Conservation (phyloP, 2,797 vertebrate species). For the Cyprinodon diabolis region DNA sequence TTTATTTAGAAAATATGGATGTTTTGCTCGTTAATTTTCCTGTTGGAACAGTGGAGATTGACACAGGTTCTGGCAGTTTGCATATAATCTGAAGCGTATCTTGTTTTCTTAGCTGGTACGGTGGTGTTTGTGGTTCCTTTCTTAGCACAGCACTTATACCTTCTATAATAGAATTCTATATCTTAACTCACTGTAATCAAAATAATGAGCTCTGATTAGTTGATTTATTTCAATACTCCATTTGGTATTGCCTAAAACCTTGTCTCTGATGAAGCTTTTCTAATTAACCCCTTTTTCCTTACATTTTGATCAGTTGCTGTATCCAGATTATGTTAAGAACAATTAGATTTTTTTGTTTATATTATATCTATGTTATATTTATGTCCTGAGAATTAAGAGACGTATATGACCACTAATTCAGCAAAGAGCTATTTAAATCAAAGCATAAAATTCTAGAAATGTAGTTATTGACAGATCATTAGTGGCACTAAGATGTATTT, state of each 20-base stretch:
- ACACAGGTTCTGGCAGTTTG: background rate
- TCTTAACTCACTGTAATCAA: background rate
- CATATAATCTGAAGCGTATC: constrained; percentile 11
- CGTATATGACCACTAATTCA: background rate
- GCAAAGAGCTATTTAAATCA: background rate
- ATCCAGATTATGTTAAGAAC: too few species aligned
- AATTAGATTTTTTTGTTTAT: too few species aligned
- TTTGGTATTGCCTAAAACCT: background rate
- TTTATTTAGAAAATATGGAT: too few species aligned
- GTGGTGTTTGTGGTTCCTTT: background rate
- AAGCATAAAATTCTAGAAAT: background rate
- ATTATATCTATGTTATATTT: too few species aligned
- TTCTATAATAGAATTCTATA: background rate
- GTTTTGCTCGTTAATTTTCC: too few species aligned
- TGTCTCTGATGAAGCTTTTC: too few species aligned
- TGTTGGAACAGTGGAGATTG: too few species aligned
- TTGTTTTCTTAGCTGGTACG: background rate
- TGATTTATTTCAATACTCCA: background rate
- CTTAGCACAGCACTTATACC: background rate
- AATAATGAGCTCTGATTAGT: background rate
- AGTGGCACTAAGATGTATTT: background rate
- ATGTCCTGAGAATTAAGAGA: too few species aligned
- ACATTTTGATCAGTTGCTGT: too few species aligned
- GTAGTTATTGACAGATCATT: background rate
- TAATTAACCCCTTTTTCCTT: too few species aligned